These are phyloP conservation scores for Scortum barcoo DNA, from an alignment of 2,113 vertebrate genomes.

Conservation along the genomic window DNA sequence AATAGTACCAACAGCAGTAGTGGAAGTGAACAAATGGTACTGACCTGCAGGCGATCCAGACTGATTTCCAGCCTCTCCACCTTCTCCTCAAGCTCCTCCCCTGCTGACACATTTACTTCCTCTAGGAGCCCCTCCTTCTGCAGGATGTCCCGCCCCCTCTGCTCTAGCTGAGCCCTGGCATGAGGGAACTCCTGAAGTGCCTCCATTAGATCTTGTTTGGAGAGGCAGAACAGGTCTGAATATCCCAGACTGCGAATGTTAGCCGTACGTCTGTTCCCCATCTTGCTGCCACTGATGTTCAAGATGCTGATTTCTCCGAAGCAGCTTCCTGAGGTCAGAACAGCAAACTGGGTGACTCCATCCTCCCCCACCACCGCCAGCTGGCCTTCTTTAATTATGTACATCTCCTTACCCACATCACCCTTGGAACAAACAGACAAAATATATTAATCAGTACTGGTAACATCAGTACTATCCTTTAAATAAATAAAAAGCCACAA, in stretches of 20 bases:
- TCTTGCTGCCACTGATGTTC: conserved; percentile 97
- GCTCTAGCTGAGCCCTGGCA: conserved; percentile 93
- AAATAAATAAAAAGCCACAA: neutral
- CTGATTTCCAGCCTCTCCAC: conserved; percentile 88
- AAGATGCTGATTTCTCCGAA: conserved; percentile 98
- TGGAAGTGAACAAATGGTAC: neutral
- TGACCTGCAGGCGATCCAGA: conserved; percentile 88
- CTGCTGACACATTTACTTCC: conserved; percentile 85
- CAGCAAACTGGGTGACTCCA: conserved; percentile 89
- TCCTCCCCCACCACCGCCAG: conserved; percentile 95
- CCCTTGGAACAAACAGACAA: conserved; percentile 71
- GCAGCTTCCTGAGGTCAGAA: conserved; percentile 92
- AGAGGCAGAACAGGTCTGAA: conserved; percentile 96
- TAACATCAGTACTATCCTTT: neutral
- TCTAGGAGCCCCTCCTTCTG: conserved; percentile 95
- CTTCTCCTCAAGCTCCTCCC: conserved; percentile 88
- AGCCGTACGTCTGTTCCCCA: conserved; percentile 95
- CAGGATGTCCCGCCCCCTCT: conserved; percentile 94
- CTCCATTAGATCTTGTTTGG: conserved; percentile 97
- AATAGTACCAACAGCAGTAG: neutral
- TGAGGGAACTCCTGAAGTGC: conserved; percentile 95
- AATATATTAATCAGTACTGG: neutral
- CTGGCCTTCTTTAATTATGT: conserved; percentile 97
- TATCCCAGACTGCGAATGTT: conserved; percentile 96
- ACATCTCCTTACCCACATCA: conserved; percentile 98